phyloP scores from a whole-genome alignment of 2,113 vertebrate genomes.

The Vicugna pacos region DNA sequence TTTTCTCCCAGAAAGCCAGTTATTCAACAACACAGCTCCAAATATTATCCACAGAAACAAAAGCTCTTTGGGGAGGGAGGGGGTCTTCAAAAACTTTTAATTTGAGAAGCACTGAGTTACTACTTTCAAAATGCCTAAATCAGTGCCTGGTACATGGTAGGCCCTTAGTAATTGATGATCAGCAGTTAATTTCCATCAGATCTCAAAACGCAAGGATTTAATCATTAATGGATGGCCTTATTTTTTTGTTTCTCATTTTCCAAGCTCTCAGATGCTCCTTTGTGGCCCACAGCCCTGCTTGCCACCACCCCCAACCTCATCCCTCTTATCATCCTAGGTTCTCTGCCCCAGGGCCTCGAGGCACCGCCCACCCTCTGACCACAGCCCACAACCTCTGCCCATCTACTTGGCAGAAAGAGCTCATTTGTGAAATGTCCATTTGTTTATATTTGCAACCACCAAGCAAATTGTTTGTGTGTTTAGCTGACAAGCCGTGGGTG shows the following conservation, averaged over 20 bases:
- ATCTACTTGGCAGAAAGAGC: background rate
- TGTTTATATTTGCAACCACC: constrained; percentile 26
- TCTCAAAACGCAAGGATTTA: background rate
- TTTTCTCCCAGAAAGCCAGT: background rate
- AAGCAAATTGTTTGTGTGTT: constrained; percentile 37
- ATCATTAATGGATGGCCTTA: background rate
- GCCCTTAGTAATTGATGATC: background rate
- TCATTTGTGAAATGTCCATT: background rate
- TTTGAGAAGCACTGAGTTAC: background rate
- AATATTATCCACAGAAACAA: constrained; percentile 30
- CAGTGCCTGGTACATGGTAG: background rate
- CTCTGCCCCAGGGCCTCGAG: background rate
- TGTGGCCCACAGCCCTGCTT: background rate
- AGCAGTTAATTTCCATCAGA: background rate
- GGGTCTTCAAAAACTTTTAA: background rate
- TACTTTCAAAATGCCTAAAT: background rate
- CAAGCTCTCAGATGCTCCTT: background rate
- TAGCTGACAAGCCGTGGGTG: constrained; percentile 53
- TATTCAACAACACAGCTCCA: background rate
- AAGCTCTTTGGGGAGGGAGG: background rate
- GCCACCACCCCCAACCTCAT: background rate
- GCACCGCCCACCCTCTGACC: background rate
- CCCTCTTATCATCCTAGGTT: background rate
- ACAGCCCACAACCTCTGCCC: background rate
- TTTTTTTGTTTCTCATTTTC: background rate